A percentile compares a stretch with the other conserved stretches of the same genome.
Evolutionary conservation across 2,797 vertebrate genomes (phyloP).

Genomic region (Gymnopithys bicolor): DNA sequence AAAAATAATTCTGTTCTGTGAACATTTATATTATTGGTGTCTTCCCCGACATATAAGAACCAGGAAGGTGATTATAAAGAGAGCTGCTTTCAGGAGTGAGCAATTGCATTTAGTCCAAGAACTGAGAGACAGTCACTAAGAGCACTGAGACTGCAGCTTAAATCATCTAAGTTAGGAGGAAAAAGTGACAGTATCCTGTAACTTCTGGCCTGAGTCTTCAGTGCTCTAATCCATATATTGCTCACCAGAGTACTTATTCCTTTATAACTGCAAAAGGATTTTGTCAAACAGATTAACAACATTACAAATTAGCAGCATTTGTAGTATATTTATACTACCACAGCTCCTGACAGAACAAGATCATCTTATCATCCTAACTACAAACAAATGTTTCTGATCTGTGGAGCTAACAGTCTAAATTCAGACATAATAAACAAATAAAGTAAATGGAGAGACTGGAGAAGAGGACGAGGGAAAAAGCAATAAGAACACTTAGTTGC

Average conservation of each 20-base stretch:
- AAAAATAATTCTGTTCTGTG: not conserved
- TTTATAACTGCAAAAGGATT: not conserved
- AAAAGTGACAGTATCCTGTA: not conserved
- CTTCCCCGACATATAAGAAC: not conserved
- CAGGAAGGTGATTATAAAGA: not conserved
- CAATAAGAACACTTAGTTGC: slow-evolving; percentile 7
- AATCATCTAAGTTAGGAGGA: not conserved
- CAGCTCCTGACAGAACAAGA: not conserved
- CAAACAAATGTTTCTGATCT: not conserved
- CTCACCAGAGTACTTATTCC: not conserved
- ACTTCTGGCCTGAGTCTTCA: not conserved
- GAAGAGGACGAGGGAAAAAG: not conserved
- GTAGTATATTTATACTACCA: not conserved
- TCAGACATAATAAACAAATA: slow-evolving; percentile 20
- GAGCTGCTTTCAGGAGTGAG: not conserved
- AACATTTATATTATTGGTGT: not conserved
- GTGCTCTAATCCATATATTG: not conserved
- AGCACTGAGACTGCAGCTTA: not conserved
- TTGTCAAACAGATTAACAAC: not conserved
- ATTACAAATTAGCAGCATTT: not conserved
- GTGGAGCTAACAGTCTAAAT: not conserved
- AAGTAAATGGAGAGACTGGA: not conserved
- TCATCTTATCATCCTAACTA: not conserved
- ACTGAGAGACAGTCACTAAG: not conserved
- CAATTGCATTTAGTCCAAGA: not conserved